Conservation (phyloP, 2,797 vertebrate genomes). For the Poeciliopsis turneri region DNA sequence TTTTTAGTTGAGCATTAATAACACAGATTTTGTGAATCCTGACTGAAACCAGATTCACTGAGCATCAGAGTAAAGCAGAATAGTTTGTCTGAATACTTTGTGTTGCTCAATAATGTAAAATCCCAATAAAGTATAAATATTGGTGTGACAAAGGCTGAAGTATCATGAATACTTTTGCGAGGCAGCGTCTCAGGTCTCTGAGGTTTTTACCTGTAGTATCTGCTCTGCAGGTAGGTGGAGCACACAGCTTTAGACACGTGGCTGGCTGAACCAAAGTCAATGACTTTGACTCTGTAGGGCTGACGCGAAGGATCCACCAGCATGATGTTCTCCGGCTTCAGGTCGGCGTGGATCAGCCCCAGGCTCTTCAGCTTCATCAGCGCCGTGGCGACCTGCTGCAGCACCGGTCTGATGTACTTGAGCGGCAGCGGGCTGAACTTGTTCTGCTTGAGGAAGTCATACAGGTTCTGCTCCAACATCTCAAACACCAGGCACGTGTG, state of each 20-base stretch:
- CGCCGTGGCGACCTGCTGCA: slow-evolving; percentile 97
- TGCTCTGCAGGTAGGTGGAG: slow-evolving; percentile 97
- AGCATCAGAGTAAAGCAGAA: background rate
- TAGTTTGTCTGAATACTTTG: background rate
- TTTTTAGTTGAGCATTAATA: background rate
- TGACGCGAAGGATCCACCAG: slow-evolving; percentile 96
- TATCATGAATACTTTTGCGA: background rate
- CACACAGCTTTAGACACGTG: slow-evolving; percentile 99
- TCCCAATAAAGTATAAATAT: background rate
- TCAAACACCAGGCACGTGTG: slow-evolving; percentile 99
- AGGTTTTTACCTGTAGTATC: slow-evolving; percentile 95
- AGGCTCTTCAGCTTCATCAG: slow-evolving; percentile 98
- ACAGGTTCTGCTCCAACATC: slow-evolving; percentile 99
- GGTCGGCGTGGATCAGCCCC: slow-evolving; percentile 97
- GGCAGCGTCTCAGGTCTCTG: background rate
- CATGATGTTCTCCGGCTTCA: slow-evolving; percentile 99
- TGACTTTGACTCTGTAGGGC: slow-evolving; percentile 98
- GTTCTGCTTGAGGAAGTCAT: slow-evolving; percentile 99
- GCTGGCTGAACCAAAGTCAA: slow-evolving; percentile 98
- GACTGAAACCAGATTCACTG: background rate
- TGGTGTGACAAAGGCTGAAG: background rate
- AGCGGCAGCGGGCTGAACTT: slow-evolving; percentile 99
- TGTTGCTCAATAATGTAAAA: background rate
- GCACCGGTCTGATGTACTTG: slow-evolving; percentile 95
- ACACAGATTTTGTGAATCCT: background rate